A percentile compares a stretch with the other conserved stretches of the same genome.
Conservation (phyloP, 2,113 vertebrate species). For the Phasianus colchicus region DNA sequence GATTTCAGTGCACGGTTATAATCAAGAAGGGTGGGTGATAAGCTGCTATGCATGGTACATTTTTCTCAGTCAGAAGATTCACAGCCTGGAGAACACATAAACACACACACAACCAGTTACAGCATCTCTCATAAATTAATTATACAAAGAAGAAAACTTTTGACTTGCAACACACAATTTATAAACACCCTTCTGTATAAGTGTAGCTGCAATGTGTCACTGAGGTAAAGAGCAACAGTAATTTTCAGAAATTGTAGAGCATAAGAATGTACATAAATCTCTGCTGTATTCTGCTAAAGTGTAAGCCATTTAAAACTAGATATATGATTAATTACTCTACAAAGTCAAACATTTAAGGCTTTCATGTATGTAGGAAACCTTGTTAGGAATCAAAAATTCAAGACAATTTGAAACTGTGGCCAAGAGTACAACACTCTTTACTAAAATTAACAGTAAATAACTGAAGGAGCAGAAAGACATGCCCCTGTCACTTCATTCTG, state of each 20-base stretch:
- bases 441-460: slow-evolving; percentile 34
- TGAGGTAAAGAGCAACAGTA: slow-evolving; percentile 11
- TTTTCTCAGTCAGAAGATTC: not conserved
- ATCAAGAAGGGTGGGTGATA: not conserved
- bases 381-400: not conserved
- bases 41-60: not conserved
- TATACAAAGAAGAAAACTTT: not conserved
- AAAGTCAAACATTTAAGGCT: slow-evolving; percentile 12
- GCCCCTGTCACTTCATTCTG: not conserved
- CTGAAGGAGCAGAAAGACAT: not conserved
- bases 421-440: not conserved
- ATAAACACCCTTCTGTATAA: not conserved
- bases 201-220: not conserved
- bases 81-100: not conserved
- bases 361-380: not conserved
- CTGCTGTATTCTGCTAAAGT: not conserved
- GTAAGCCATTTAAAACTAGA: not conserved
- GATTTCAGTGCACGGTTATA: not conserved
- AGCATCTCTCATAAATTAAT: not conserved
- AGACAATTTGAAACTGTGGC: not conserved
- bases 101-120: not conserved
- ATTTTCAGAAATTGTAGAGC: not conserved
- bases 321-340: not conserved
- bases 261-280: not conserved
- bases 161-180: not conserved